Percentiles rank a stretch among this genome's conserved stretches.
phyloP scores from a whole-genome alignment of 2,797 vertebrate species.

The Phataginus tetradactyla region DNA sequence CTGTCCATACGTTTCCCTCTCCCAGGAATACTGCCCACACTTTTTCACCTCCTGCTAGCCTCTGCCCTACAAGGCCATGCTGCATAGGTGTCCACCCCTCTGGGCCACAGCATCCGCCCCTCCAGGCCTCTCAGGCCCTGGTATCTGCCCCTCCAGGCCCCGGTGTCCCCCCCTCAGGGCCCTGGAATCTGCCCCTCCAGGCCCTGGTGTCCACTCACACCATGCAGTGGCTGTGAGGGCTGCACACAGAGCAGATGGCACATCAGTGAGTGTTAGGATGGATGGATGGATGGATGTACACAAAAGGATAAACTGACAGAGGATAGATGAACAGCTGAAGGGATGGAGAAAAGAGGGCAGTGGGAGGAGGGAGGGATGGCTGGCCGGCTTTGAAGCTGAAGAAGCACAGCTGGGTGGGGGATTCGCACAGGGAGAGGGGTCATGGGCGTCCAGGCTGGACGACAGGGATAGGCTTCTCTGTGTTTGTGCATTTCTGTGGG shows the following conservation, averaged over 20 bases:
- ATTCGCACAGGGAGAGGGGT: neutral
- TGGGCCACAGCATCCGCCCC: neutral
- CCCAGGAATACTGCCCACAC: neutral
- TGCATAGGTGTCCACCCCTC: neutral
- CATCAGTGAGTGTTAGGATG: neutral
- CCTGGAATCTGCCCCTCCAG: neutral
- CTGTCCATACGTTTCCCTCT: neutral
- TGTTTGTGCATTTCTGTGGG: neutral
- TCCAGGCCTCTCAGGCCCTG: neutral
- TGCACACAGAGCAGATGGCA: neutral
- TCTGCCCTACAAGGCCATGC: neutral
- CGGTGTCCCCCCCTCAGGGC: neutral
- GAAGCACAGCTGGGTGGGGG: neutral
- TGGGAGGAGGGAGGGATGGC: neutral
- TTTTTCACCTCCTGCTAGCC: neutral
- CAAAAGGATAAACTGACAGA: neutral
- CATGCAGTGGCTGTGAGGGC: neutral
- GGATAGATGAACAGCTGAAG: neutral
- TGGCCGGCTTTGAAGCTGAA: neutral
- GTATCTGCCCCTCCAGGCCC: neutral
- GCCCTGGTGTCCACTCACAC: accelerated
- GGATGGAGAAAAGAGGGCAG: neutral
- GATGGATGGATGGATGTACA: neutral
- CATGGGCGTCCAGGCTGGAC: neutral
- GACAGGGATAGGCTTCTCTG: too few species aligned